These are phyloP conservation scores for Melozone crissalis DNA, from an alignment of 2,113 vertebrate genomes.

Conservation along the genomic window DNA sequence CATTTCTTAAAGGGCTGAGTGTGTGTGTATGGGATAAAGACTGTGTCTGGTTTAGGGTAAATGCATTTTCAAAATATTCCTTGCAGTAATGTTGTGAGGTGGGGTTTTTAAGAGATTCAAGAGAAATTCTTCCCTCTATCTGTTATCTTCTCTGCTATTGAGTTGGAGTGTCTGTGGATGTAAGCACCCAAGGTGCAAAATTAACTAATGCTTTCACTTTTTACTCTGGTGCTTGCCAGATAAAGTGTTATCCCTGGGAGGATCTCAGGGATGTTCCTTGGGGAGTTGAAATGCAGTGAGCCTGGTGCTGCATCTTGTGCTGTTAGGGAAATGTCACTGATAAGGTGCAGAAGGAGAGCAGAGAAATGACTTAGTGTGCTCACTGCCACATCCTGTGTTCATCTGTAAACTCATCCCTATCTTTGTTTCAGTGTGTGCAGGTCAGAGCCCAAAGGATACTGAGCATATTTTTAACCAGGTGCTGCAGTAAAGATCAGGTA, in stretches of 20 bases:
- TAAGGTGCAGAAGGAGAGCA: slow-evolving; percentile 70
- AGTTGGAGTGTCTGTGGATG: slow-evolving; percentile 49
- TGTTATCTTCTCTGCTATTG: slow-evolving; percentile 24
- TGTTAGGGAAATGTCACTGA: slow-evolving; percentile 75
- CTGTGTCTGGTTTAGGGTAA: background rate
- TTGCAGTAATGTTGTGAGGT: background rate
- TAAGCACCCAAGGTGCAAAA: slow-evolving; percentile 51
- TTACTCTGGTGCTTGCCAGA: slow-evolving; percentile 63
- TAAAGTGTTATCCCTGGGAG: slow-evolving; percentile 57
- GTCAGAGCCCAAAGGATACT: slow-evolving; percentile 57
- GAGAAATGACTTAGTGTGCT: slow-evolving; percentile 64
- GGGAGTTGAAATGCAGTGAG: slow-evolving; percentile 65
- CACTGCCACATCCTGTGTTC: slow-evolving; percentile 28
- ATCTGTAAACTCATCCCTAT: slow-evolving; percentile 63
- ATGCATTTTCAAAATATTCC: slow-evolving; percentile 44
- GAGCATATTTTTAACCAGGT: slow-evolving; percentile 56
- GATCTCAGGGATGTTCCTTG: slow-evolving; percentile 72
- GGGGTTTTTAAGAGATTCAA: background rate
- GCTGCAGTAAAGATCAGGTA: background rate
- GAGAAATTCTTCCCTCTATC: slow-evolving; percentile 21
- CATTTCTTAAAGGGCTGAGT: background rate
- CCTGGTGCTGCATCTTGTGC: slow-evolving; percentile 69
- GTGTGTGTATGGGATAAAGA: background rate
- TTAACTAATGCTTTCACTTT: slow-evolving; percentile 68
- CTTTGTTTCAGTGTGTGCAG: slow-evolving; percentile 57